Conservation (phyloP, 2,797 vertebrate genomes). For the Lutjanus argentimaculatus region DNA sequence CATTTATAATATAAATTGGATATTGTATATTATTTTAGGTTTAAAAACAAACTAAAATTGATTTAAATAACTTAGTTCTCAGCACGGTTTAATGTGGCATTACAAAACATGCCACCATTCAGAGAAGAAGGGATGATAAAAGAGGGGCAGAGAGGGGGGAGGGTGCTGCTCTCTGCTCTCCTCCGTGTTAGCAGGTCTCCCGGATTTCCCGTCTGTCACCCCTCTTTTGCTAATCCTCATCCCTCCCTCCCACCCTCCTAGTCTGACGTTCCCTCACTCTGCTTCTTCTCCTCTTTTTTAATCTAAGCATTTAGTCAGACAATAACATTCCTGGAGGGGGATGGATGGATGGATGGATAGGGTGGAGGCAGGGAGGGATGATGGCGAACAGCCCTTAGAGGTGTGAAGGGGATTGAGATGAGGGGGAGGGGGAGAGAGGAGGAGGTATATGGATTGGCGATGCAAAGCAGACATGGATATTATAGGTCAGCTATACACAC, state of each 20-base stretch:
- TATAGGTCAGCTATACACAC: slow-evolving; percentile 10
- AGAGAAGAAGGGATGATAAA: slow-evolving; percentile 32
- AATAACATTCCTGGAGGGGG: slow-evolving; percentile 65
- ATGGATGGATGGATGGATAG: slow-evolving; percentile 29
- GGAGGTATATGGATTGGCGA: slow-evolving; percentile 40
- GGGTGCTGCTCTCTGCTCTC: slow-evolving; percentile 32
- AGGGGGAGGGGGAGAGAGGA: slow-evolving; percentile 32
- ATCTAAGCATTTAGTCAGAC: slow-evolving; percentile 66
- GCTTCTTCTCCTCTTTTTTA: slow-evolving; percentile 48
- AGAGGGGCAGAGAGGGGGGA: slow-evolving; percentile 27
- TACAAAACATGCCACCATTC: slow-evolving; percentile 11
- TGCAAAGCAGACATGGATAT: slow-evolving; percentile 28
- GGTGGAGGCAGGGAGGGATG: slow-evolving; percentile 32
- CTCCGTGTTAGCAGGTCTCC: slow-evolving; percentile 58
- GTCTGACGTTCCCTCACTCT: slow-evolving; percentile 57
- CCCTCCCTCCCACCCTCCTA: slow-evolving; percentile 31
- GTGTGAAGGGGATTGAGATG: slow-evolving; percentile 54
- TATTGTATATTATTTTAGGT: neutral
- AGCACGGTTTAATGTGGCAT: neutral
- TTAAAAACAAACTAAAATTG: neutral
- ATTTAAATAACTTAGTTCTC: neutral
- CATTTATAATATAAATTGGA: neutral
- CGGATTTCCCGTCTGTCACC: slow-evolving; percentile 76
- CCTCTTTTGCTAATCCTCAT: slow-evolving; percentile 75
- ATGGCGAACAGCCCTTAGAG: slow-evolving; percentile 42